Conservation (phyloP, 2,888 invertebrate species). For the Rotaria magnacalcarata region DNA sequence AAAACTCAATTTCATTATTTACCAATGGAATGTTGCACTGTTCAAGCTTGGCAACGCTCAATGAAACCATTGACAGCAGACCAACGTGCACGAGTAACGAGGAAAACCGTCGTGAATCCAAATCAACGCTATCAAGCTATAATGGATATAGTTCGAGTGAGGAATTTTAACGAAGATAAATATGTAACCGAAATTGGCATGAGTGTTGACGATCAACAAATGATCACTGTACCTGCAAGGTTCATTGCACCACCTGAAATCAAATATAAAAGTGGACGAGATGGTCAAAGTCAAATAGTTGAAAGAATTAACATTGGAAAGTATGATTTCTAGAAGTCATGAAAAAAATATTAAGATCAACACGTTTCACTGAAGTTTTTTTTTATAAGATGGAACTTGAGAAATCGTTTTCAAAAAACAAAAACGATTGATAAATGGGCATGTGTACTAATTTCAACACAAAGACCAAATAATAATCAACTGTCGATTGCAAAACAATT, state of each 20-base stretch:
- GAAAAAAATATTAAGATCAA: too few relatives aligned
- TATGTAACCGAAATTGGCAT: neutral
- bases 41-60: conserved; percentile 32
- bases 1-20: conserved; percentile 16
- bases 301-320: conserved; percentile 28
- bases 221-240: neutral
- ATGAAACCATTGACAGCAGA: conserved; percentile 4
- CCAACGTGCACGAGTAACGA: conserved; percentile 21
- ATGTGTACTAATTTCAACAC: neutral
- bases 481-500: neutral
- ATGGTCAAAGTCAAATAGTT: neutral
- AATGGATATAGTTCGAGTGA: neutral
- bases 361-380: too few relatives aligned
- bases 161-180: conserved; percentile 16
- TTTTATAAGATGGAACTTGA: neutral
- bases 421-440: neutral
- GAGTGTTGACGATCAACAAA: neutral
- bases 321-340: neutral
- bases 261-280: neutral
- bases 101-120: neutral
- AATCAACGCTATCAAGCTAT: neutral
- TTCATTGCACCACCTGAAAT: neutral
- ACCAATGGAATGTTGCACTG: conserved; percentile 30
- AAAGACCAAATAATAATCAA: neutral
- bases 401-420: conserved; percentile 34